A percentile compares a stretch with the other conserved stretches of the same genome.
phyloP scores from a whole-genome alignment of 2,888 invertebrate genomes.

The Oscheius sp. region DNA sequence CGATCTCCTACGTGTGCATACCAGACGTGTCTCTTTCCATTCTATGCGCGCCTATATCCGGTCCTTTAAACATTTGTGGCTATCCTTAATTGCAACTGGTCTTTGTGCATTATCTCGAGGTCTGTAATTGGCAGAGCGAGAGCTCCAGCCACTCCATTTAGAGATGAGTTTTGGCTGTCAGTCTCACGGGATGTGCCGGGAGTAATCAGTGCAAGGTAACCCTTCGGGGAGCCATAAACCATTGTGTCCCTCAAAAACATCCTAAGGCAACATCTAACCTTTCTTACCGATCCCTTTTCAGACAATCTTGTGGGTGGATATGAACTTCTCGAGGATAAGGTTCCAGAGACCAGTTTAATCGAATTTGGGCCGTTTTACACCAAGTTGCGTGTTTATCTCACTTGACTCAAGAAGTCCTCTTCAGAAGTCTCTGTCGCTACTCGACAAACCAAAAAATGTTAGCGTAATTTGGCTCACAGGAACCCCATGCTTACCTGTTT shows the following conservation, averaged over 20 bases:
- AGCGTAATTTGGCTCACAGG: not conserved
- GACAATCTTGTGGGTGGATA: not conserved
- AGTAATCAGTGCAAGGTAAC: not conserved
- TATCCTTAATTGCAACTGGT: not conserved
- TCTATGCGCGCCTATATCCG: not conserved
- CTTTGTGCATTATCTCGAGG: slow-evolving; percentile 8
- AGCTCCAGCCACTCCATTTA: not conserved
- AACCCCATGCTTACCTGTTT: not conserved
- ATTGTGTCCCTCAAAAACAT: not conserved
- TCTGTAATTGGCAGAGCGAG: slow-evolving; percentile 17
- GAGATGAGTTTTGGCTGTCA: not conserved
- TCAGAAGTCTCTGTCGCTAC: not conserved
- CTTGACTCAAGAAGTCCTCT: not conserved
- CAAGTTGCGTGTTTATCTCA: not conserved
- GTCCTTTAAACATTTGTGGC: slow-evolving; percentile 11
- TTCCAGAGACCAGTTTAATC: no score
- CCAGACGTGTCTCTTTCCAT: slow-evolving; percentile 9
- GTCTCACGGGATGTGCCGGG: not conserved
- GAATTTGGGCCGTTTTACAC: no score
- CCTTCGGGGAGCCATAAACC: slow-evolving; percentile 14
- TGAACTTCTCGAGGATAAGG: no score
- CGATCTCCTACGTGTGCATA: slow-evolving; percentile 6
- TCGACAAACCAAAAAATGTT: not conserved
- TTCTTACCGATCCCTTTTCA: not conserved
- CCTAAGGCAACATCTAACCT: not conserved